A percentile compares a stretch with the other conserved stretches of the same genome.
Evolutionary conservation across 2,888 invertebrate species (phyloP).

Genomic region (Trachelus iudaicus): DNA sequence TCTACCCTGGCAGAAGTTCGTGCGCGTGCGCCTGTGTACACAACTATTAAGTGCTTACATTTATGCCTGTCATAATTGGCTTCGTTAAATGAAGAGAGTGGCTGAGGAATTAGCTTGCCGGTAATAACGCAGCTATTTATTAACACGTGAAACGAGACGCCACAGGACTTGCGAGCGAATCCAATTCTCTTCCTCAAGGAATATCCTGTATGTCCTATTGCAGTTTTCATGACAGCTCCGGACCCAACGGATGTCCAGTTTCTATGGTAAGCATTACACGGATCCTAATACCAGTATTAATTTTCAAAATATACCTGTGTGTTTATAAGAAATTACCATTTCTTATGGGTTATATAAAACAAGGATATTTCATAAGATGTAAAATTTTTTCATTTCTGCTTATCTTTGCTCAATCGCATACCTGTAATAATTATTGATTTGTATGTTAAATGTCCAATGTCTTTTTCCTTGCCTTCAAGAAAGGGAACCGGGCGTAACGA

Average conservation of each 20-base stretch:
- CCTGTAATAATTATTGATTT: background rate
- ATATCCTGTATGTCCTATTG: background rate
- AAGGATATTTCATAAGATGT: background rate
- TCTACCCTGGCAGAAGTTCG: slow-evolving; percentile 28
- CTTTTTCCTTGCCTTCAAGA: background rate
- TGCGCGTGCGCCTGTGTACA: slow-evolving; percentile 51
- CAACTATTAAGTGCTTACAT: slow-evolving; percentile 62
- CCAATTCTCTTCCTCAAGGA: background rate
- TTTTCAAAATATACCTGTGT: background rate
- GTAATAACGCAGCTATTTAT: slow-evolving; percentile 64
- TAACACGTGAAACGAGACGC: slow-evolving; percentile 60
- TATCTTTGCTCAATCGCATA: background rate
- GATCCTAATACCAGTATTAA: background rate
- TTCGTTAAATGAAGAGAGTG: slow-evolving; percentile 64
- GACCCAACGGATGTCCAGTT: background rate
- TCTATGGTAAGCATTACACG: background rate
- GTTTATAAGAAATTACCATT: background rate
- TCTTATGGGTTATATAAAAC: background rate
- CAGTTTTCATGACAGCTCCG: background rate
- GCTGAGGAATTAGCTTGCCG: slow-evolving; percentile 61
- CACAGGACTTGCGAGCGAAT: slow-evolving; percentile 17
- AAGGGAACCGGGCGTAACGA: background rate
- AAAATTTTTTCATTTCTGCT: background rate
- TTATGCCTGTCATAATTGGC: slow-evolving; percentile 63
- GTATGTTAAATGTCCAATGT: background rate